Percentiles rank a stretch among this genome's conserved stretches.
Evolutionary conservation across 2,888 invertebrate genomes (phyloP).

Genomic region (Toxonevra muliebris): DNA sequence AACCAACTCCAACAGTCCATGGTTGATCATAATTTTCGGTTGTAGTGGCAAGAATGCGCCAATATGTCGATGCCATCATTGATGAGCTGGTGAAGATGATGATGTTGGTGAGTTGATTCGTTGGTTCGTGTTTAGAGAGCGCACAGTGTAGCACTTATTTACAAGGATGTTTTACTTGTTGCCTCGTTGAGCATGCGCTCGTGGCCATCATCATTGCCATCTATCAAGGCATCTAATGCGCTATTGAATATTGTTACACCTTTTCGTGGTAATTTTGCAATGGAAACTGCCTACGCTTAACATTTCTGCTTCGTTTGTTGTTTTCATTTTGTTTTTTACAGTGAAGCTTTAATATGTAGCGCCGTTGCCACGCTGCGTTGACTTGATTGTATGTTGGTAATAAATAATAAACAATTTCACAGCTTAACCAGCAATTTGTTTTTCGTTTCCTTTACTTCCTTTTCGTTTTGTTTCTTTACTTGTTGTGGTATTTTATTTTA

Average conservation of each 20-base stretch:
- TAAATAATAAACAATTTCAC: conserved; percentile 43
- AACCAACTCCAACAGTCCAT: background rate
- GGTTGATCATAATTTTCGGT: background rate
- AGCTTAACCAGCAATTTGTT: conserved; percentile 20
- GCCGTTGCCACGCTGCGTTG: background rate
- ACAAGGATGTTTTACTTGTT: too few species aligned
- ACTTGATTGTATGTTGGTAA: conserved; percentile 21
- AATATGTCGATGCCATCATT: background rate
- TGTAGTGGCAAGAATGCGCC: background rate
- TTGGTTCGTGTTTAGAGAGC: too few species aligned
- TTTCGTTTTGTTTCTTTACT: too few species aligned
- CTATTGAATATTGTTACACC: conserved; percentile 22
- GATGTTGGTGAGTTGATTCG: background rate
- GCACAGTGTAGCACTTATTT: too few species aligned
- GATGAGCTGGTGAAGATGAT: background rate
- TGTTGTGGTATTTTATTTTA: background rate
- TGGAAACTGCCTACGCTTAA: background rate
- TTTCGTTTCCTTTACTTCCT: too few species aligned
- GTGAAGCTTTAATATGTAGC: background rate
- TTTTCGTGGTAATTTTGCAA: conserved; percentile 24
- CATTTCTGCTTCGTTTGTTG: background rate
- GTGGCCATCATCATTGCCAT: conserved; percentile 42
- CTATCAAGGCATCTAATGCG: conserved; percentile 44
- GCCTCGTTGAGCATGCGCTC: background rate
- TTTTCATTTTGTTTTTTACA: background rate